phyloP scores from a whole-genome alignment of 2,888 invertebrate genomes.

The Molanna angustata region DNA sequence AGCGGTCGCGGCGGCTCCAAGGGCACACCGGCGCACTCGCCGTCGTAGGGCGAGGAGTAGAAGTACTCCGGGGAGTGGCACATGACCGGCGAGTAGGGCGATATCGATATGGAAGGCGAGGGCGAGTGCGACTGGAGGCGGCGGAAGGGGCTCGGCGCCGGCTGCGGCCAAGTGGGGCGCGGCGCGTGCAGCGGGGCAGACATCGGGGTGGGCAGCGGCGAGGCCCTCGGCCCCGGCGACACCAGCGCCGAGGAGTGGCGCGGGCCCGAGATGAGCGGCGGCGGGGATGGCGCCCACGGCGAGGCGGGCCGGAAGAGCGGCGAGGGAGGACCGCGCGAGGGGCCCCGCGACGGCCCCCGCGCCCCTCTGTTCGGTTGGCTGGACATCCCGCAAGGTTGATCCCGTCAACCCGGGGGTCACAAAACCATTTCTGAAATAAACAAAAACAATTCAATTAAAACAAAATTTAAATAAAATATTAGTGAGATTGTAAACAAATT shows the following conservation, averaged over 20 bases:
- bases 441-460: neutral
- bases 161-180: slow-evolving; percentile 50
- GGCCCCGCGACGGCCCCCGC: slow-evolving; percentile 50
- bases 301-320: slow-evolving; percentile 70
- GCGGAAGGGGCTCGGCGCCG: slow-evolving; percentile 46
- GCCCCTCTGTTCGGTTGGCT: slow-evolving; percentile 41
- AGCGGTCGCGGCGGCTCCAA: slow-evolving; percentile 69
- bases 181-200: slow-evolving; percentile 47
- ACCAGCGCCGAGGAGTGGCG: slow-evolving; percentile 56
- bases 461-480: neutral
- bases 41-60: slow-evolving; percentile 57
- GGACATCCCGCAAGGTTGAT: slow-evolving; percentile 39
- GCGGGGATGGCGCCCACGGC: slow-evolving; percentile 73
- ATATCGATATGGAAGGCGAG: slow-evolving; percentile 52
- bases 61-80: slow-evolving; percentile 61
- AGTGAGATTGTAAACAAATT: no score
- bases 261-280: slow-evolving; percentile 66
- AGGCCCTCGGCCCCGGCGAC: slow-evolving; percentile 48
- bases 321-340: slow-evolving; percentile 58
- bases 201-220: no score
- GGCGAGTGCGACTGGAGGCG: slow-evolving; percentile 50
- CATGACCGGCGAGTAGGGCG: slow-evolving; percentile 57
- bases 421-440: slow-evolving; percentile 55
- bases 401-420: slow-evolving; percentile 49
- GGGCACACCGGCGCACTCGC: slow-evolving; percentile 71